Conservation (phyloP, 2,888 invertebrate genomes). For the Piscicola geometra region DNA sequence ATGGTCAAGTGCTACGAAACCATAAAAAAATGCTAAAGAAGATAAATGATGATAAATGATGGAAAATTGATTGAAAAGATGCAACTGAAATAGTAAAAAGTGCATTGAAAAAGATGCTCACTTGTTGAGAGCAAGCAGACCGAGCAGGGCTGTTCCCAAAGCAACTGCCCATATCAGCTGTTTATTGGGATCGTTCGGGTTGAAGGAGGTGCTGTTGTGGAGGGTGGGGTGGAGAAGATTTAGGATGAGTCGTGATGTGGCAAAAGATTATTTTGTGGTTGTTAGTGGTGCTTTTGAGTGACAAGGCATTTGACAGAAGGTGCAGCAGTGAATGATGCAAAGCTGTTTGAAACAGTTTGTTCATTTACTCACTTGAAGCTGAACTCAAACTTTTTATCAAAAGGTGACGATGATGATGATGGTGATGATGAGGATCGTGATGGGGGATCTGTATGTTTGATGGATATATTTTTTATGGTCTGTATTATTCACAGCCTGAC, state of each 20-base stretch:
- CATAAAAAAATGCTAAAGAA: too few species aligned
- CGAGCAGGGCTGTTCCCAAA: neutral
- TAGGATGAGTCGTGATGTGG: too few species aligned
- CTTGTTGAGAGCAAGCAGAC: constrained; percentile 3
- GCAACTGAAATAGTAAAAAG: too few species aligned
- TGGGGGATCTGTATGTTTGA: neutral
- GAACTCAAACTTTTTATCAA: constrained; percentile 35
- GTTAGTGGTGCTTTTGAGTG: too few species aligned
- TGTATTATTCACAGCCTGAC: too few species aligned
- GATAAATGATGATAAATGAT: too few species aligned
- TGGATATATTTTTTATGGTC: too few species aligned
- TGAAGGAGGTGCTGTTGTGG: constrained; percentile 44
- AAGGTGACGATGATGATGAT: constrained; percentile 13
- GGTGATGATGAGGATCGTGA: neutral
- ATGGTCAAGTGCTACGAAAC: too few species aligned
- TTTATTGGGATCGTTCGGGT: neutral
- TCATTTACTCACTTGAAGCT: constrained; percentile 32
- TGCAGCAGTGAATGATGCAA: neutral
- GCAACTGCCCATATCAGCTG: neutral
- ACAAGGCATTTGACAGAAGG: constrained; percentile 41
- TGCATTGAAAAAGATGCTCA: too few species aligned
- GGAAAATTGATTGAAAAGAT: too few species aligned
- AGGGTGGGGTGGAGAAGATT: too few species aligned
- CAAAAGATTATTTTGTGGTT: too few species aligned
- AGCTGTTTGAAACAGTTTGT: neutral